Conservation (phyloP, 2,888 invertebrate species). For the Acheta domesticus region DNA sequence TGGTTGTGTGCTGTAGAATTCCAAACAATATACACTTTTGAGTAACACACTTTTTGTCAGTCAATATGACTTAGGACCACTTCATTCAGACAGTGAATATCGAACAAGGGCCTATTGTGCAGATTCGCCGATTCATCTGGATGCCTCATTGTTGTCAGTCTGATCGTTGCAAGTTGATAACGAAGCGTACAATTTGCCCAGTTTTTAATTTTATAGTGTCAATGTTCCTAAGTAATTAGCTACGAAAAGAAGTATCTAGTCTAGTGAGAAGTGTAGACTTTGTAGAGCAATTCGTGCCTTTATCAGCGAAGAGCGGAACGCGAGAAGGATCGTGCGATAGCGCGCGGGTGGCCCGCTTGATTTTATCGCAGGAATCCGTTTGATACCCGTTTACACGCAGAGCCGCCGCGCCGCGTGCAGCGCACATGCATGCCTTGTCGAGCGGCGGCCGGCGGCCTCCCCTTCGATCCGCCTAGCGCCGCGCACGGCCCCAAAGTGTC, state of each 20-base stretch:
- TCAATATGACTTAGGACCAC: background rate
- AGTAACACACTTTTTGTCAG: background rate
- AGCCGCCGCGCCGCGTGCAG: background rate
- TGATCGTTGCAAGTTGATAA: background rate
- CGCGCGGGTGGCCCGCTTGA: background rate
- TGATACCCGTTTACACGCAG: background rate
- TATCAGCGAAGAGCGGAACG: background rate
- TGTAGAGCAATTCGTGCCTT: background rate
- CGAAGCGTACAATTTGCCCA: background rate
- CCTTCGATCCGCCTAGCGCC: background rate
- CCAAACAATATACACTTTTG: background rate
- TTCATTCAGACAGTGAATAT: too few species aligned
- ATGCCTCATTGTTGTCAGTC: background rate
- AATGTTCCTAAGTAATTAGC: background rate
- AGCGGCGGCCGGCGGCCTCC: background rate
- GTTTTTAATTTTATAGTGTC: background rate
- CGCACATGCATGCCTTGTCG: conserved; percentile 2
- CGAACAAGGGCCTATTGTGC: background rate
- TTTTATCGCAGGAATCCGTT: background rate
- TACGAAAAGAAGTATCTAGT: background rate
- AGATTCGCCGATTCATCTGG: too few species aligned
- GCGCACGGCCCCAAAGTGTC: conserved; percentile 29
- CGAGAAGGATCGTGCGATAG: background rate
- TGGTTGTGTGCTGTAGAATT: background rate
- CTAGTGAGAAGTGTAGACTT: background rate